Conservation (phyloP, 1,140 invertebrate species). For the Brachionus paranguensis region DNA sequence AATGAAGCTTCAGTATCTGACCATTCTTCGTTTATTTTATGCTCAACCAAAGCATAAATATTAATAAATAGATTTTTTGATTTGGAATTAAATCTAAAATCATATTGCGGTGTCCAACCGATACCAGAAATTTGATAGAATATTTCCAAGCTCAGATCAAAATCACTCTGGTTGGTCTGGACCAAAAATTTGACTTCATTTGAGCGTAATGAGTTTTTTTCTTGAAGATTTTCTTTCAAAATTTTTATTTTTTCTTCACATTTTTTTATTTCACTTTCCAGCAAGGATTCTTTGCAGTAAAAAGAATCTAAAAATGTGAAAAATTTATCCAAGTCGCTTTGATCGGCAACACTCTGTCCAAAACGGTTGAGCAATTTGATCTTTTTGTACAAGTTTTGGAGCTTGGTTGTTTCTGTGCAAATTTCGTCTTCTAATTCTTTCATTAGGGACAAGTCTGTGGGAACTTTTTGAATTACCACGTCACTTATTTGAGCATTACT, state of each 20-base stretch:
- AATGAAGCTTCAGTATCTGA: not conserved
- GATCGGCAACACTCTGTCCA: not conserved
- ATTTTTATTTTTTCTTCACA: not conserved
- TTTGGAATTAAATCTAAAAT: not conserved
- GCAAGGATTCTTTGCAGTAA: not conserved
- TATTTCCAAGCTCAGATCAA: not conserved
- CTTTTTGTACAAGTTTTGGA: not conserved
- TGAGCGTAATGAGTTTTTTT: not conserved
- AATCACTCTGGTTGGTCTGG: not conserved
- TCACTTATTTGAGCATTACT: not conserved
- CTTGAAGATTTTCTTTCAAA: not conserved
- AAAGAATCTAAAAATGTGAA: not conserved
- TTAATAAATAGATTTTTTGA: not conserved
- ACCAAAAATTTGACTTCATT: not conserved
- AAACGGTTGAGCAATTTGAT: not conserved
- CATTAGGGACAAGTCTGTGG: not conserved
- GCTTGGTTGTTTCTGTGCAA: not conserved
- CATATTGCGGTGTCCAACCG: not conserved
- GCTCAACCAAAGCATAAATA: not conserved
- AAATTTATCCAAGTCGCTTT: not conserved
- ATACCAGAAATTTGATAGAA: not conserved
- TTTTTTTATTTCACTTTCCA: not conserved
- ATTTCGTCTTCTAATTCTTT: not conserved
- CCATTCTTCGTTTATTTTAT: not conserved
- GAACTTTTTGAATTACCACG: not conserved